phyloP scores from a whole-genome alignment of 1,140 invertebrate genomes.

The Habropoda laboriosa region DNA sequence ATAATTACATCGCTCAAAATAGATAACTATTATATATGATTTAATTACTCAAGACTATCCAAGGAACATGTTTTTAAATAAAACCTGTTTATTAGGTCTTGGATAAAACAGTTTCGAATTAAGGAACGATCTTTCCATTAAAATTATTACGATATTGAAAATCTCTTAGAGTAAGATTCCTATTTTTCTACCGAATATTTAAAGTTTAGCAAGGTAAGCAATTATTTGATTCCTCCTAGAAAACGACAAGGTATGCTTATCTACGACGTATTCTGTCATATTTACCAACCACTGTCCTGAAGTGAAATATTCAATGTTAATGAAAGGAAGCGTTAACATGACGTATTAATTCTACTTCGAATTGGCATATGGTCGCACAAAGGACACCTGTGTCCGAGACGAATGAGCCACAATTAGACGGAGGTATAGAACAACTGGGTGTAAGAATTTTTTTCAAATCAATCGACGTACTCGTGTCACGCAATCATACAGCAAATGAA shows the following conservation, averaged over 20 bases:
- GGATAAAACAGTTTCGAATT: conserved; percentile 31
- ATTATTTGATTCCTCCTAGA: conserved; percentile 28
- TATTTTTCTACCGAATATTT: conserved; percentile 58
- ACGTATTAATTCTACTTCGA: conserved; percentile 9
- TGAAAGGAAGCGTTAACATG: not conserved
- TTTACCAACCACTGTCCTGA: conserved; percentile 12
- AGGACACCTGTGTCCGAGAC: conserved; percentile 15
- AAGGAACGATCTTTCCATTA: conserved; percentile 27
- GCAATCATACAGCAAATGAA: conserved; percentile 46
- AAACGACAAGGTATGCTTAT: conserved; percentile 32
- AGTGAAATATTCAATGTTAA: conserved; percentile 12
- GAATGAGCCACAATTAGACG: conserved; percentile 21
- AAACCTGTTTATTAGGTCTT: conserved; percentile 21
- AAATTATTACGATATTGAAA: conserved; percentile 39
- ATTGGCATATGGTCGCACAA: conserved; percentile 39
- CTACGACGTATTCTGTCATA: conserved; percentile 20
- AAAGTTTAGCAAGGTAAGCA: conserved; percentile 38
- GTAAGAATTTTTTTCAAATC: conserved; percentile 49
- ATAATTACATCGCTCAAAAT: conserved; percentile 48
- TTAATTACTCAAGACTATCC: conserved; percentile 17
- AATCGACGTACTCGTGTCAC: conserved; percentile 43
- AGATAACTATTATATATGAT: conserved; percentile 48
- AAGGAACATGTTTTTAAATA: conserved; percentile 11
- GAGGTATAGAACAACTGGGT: conserved; percentile 34
- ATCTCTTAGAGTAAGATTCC: conserved; percentile 57